Percentiles rank a stretch among this genome's conserved stretches.
These are phyloP conservation scores for Bombylius major DNA, from an alignment of 2,888 invertebrate species.

Conservation along the genomic window DNA sequence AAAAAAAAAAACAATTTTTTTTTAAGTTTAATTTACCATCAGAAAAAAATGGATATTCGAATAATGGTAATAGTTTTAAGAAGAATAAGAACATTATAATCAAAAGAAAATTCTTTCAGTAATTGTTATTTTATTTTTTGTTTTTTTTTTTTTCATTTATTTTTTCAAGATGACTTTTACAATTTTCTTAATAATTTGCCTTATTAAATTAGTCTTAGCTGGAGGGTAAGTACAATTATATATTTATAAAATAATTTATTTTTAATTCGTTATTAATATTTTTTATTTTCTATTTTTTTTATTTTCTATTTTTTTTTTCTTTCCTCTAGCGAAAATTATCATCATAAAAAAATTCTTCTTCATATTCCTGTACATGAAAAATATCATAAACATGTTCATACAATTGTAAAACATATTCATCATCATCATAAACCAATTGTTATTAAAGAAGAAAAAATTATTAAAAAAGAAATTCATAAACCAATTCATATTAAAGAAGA, in stretches of 20 bases:
- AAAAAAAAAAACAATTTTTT: no score
- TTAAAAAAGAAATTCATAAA: constrained; percentile 29
- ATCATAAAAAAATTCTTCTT: constrained; percentile 33
- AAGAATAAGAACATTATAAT: not conserved
- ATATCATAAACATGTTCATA: constrained; percentile 35
- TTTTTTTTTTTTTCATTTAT: not conserved
- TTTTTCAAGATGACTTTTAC: not conserved
- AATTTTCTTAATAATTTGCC: not conserved
- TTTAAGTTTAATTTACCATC: not conserved
- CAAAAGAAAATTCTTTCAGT: no score
- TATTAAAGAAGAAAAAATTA: constrained; percentile 35
- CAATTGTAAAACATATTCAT: constrained; percentile 33
- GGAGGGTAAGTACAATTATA: not conserved
- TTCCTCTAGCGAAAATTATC: constrained; percentile 16
- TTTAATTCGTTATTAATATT: not conserved
- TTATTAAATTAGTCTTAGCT: not conserved
- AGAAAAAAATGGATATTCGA: constrained; percentile 3
- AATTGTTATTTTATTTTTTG: not conserved
- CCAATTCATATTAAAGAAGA: constrained; percentile 29
- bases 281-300: no score
- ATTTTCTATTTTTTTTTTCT: not conserved
- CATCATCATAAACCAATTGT: constrained; percentile 36
- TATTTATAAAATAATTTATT: not conserved
- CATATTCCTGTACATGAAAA: constrained; percentile 35
- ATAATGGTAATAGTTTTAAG: not conserved